These are phyloP conservation scores for Drosophila nr. perissopoda DNA, from an alignment of 2,888 invertebrate genomes.

Conservation along the genomic window DNA sequence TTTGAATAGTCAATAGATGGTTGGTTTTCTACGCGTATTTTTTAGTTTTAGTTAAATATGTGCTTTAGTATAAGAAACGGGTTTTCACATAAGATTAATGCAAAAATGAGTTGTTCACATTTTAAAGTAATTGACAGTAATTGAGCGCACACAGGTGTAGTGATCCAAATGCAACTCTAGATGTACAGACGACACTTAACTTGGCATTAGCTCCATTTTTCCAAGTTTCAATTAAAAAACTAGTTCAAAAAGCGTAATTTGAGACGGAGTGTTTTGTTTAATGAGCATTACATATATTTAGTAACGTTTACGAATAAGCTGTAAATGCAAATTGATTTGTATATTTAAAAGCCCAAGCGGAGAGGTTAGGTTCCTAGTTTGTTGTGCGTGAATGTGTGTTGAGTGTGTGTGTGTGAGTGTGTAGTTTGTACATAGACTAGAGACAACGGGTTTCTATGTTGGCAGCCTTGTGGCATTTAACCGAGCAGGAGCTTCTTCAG, in stretches of 20 bases:
- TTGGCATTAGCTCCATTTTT: slow-evolving; percentile 31
- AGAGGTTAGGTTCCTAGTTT: slow-evolving; percentile 32
- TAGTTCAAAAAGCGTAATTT: slow-evolving; percentile 13
- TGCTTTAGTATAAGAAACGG: not conserved
- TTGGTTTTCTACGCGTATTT: not conserved
- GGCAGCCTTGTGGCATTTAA: slow-evolving; percentile 44
- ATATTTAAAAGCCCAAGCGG: slow-evolving; percentile 22
- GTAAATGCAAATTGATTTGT: slow-evolving; percentile 18
- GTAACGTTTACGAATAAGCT: slow-evolving; percentile 30
- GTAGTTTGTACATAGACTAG: slow-evolving; percentile 54
- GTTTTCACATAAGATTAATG: not conserved
- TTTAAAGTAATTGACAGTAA: slow-evolving; percentile 1
- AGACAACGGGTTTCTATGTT: slow-evolving; percentile 26
- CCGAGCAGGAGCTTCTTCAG: slow-evolving; percentile 83
- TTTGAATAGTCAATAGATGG: not conserved
- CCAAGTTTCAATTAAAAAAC: not conserved
- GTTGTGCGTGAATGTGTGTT: slow-evolving; percentile 7
- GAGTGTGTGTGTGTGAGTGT: slow-evolving; percentile 1
- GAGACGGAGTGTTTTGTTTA: not conserved
- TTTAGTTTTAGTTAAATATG: not conserved
- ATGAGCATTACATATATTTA: slow-evolving; percentile 53
- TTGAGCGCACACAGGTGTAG: not conserved
- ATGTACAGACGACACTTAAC: not conserved
- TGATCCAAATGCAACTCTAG: not conserved
- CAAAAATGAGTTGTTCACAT: not conserved